These are phyloP conservation scores for Leptopilina syphax DNA, from an alignment of 2,888 invertebrate species.

Conservation along the genomic window DNA sequence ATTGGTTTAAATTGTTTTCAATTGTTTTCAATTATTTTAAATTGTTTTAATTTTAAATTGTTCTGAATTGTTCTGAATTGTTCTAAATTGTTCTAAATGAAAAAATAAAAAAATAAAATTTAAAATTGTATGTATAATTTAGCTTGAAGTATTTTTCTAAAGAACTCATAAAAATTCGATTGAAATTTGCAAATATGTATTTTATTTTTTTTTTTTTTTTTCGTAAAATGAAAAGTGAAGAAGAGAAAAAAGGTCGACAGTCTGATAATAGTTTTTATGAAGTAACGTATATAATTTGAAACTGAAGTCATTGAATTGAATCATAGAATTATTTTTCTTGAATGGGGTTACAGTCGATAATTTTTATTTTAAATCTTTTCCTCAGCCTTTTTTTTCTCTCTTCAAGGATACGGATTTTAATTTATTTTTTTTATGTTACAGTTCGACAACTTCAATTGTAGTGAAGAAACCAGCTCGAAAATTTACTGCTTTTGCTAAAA, in stretches of 20 bases:
- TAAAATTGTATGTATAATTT: too few species aligned
- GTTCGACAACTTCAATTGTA: slow-evolving; percentile 4
- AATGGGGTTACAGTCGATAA: neutral
- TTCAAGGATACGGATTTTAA: neutral
- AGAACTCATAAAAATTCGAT: too few species aligned
- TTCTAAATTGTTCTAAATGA: too few species aligned
- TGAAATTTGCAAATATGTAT: too few species aligned
- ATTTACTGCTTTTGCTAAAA: slow-evolving; percentile 28
- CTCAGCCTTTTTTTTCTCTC: slow-evolving; percentile 13
- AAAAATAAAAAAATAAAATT: too few species aligned
- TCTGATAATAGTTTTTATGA: neutral
- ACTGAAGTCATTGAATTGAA: slow-evolving; percentile 2
- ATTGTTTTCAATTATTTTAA: too few species aligned
- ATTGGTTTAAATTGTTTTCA: too few species aligned
- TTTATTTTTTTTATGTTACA: slow-evolving; percentile 21
- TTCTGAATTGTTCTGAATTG: too few species aligned
- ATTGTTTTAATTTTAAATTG: too few species aligned
- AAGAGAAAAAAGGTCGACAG: neutral
- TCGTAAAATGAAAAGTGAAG: neutral
- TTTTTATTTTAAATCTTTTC: neutral
- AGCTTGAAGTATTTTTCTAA: too few species aligned
- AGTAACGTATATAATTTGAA: slow-evolving; percentile 13
- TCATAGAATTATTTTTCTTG: slow-evolving; percentile 13
- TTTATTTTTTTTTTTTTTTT: too few species aligned
- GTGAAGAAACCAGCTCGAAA: slow-evolving; percentile 20